Conservation (phyloP, 2,113 vertebrate genomes). For the Regulus satrapa region DNA sequence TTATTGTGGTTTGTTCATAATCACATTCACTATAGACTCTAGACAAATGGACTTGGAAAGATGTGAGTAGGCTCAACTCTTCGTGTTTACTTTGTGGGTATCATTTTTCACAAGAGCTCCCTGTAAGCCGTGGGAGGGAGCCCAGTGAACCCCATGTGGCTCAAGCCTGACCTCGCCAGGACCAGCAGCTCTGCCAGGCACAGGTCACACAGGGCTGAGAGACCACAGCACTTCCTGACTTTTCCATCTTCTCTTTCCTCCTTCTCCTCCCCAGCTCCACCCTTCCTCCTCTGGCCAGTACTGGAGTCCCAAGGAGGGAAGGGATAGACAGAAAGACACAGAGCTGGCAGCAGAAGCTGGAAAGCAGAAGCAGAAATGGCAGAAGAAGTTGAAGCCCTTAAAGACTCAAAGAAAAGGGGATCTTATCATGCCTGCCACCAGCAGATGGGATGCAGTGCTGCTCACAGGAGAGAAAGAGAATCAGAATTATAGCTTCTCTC, state of each 20-base stretch:
- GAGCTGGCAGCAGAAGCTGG: neutral
- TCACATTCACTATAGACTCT: neutral
- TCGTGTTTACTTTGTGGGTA: neutral
- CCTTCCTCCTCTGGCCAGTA: neutral
- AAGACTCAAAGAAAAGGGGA: neutral
- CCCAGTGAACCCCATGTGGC: neutral
- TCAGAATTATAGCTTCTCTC: neutral
- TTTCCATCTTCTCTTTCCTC: neutral
- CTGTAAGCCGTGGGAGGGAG: neutral
- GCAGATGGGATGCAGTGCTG: neutral
- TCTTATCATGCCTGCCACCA: neutral
- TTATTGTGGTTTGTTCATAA: neutral
- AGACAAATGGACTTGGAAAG: neutral
- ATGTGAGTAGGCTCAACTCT: neutral
- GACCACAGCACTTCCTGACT: neutral
- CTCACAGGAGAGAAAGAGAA: neutral
- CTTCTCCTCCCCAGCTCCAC: neutral
- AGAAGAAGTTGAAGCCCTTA: neutral
- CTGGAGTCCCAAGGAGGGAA: neutral
- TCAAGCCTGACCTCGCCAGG: neutral
- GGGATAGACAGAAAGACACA: neutral
- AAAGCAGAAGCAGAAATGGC: neutral
- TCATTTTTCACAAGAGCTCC: neutral
- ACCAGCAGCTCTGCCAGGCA: neutral
- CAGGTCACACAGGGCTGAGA: neutral